A percentile compares a stretch with the other conserved stretches of the same genome.
phyloP scores from a whole-genome alignment of 2,113 vertebrate genomes.

The Ptyas mucosa region DNA sequence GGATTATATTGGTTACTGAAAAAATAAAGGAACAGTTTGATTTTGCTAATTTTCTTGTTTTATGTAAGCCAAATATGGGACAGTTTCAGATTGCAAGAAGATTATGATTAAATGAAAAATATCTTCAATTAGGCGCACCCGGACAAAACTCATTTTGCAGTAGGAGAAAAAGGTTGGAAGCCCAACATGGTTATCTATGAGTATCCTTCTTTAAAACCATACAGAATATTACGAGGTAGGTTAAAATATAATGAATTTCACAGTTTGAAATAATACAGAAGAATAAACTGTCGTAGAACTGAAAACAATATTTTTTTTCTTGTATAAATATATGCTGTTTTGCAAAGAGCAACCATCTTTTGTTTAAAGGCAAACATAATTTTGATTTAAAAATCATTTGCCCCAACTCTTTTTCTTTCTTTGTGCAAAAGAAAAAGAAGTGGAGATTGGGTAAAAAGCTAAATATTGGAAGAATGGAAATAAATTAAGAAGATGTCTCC shows the following conservation, averaged over 20 bases:
- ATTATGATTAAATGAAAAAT: conserved; percentile 28
- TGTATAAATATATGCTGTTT: background rate
- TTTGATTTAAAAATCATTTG: background rate
- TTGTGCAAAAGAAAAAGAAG: background rate
- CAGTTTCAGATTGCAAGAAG: background rate
- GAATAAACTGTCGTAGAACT: conserved; percentile 31
- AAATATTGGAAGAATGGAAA: background rate
- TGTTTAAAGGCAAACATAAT: background rate
- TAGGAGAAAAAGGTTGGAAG: conserved; percentile 86
- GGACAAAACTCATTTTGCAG: conserved; percentile 74
- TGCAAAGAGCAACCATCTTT: background rate
- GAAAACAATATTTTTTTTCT: conserved; percentile 21
- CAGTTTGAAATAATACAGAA: conserved; percentile 9
- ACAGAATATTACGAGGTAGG: conserved; percentile 83
- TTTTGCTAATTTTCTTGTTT: background rate
- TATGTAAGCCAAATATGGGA: background rate
- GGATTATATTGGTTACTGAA: background rate
- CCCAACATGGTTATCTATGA: conserved; percentile 88
- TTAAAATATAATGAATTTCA: conserved; percentile 13
- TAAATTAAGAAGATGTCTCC: background rate
- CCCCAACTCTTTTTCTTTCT: background rate
- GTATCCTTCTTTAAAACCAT: conserved; percentile 79
- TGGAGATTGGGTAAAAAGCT: background rate
- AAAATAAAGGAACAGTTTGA: background rate
- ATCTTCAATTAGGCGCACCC: conserved; percentile 78